These are phyloP conservation scores for Netelia fuscicornis DNA, from an alignment of 2,888 invertebrate species.

Conservation along the genomic window DNA sequence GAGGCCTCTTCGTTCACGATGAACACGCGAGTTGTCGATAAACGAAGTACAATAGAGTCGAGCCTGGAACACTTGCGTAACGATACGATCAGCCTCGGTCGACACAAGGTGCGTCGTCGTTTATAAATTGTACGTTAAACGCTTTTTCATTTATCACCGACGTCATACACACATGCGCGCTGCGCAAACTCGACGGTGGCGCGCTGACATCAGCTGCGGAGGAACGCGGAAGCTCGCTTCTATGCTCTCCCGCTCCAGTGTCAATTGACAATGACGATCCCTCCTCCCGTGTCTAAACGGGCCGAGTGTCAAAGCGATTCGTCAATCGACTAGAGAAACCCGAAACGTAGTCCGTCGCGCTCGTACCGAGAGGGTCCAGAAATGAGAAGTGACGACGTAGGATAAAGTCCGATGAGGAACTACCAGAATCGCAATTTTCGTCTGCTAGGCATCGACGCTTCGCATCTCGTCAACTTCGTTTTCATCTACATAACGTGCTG, in stretches of 20 bases:
- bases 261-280: conserved; percentile 14
- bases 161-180: neutral
- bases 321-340: neutral
- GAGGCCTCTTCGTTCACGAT: conserved; percentile 45
- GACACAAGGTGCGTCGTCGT: conserved; percentile 54
- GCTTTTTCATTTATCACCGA: conserved; percentile 45
- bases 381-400: conserved; percentile 40
- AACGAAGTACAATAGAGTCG: conserved; percentile 58
- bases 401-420: conserved; percentile 62
- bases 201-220: neutral
- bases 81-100: conserved; percentile 36
- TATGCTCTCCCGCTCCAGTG: neutral
- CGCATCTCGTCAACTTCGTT: conserved; percentile 42
- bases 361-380: conserved; percentile 28
- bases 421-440: conserved; percentile 48
- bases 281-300: neutral
- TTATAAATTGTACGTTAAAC: conserved; percentile 38
- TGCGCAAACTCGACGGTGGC: neutral
- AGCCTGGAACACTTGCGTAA: conserved; percentile 58
- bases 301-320: neutral
- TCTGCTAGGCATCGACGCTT: conserved; percentile 40
- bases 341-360: conserved; percentile 2
- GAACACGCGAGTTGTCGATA: conserved; percentile 45
- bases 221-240: neutral
- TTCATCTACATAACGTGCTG: conserved; percentile 51